Conservation (phyloP, 2,797 vertebrate species). For the Yasuhikotakia modesta region DNA sequence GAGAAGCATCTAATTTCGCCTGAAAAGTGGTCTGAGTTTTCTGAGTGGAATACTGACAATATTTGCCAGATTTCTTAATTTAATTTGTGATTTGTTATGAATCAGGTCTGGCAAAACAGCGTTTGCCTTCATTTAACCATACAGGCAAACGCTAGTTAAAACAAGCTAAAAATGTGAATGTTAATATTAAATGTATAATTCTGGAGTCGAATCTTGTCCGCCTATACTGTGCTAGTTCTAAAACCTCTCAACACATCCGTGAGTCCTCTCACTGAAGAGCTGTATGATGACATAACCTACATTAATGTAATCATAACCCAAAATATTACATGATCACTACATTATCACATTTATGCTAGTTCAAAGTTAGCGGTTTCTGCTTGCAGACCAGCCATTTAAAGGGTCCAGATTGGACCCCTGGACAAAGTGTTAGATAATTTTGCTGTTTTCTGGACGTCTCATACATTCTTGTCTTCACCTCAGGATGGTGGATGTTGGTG, state of each 20-base stretch:
- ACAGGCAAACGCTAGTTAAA: background rate
- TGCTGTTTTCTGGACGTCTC: background rate
- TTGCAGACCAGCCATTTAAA: too few species aligned
- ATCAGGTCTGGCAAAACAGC: background rate
- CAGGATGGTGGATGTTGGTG: constrained; percentile 99
- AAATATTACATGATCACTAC: background rate
- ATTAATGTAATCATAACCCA: background rate
- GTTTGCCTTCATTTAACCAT: background rate
- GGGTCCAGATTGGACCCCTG: background rate
- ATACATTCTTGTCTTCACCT: background rate
- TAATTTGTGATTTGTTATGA: background rate
- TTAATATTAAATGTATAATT: background rate
- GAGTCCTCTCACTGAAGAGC: background rate
- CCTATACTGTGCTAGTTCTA: background rate
- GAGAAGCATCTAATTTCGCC: constrained; percentile 19
- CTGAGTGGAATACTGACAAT: background rate
- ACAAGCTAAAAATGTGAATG: background rate
- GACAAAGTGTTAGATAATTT: background rate
- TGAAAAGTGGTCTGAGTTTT: constrained; percentile 5
- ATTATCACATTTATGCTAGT: background rate
- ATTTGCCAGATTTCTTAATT: background rate
- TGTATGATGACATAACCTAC: background rate
- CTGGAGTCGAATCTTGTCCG: background rate
- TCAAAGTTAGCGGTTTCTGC: too few species aligned
- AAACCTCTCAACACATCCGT: background rate